Percentiles rank a stretch among this genome's conserved stretches.
These are phyloP conservation scores for Caenorhabditis remanei DNA, from an alignment of 1,140 invertebrate genomes.

Conservation along the genomic window DNA sequence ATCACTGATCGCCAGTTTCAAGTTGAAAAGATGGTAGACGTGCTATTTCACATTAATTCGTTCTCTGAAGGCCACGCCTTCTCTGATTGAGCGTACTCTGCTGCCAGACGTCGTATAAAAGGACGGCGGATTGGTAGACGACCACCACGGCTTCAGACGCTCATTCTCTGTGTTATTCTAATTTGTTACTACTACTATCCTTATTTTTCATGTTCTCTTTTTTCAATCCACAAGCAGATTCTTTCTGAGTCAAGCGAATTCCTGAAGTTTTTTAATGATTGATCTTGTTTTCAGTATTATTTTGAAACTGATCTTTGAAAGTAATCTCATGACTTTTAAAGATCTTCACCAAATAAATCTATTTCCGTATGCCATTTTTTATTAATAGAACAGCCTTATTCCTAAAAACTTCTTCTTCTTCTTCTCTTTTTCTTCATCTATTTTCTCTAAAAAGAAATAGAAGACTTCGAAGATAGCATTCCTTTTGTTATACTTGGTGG, in stretches of 20 bases:
- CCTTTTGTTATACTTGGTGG: slow-evolving; percentile 23
- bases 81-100: slow-evolving; percentile 16
- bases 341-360: background rate
- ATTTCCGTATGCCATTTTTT: background rate
- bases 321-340: background rate
- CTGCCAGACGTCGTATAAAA: slow-evolving; percentile 1
- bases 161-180: background rate
- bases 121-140: background rate
- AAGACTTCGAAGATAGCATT: slow-evolving; percentile 23
- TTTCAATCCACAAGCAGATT: background rate
- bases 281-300: background rate
- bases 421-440: background rate
- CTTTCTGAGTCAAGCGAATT: background rate
- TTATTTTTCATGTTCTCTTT: background rate
- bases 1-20: slow-evolving; percentile 23
- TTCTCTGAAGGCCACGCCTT: slow-evolving; percentile 46
- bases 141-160: background rate
- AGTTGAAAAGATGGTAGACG: slow-evolving; percentile 23
- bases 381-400: background rate
- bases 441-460: background rate
- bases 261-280: background rate
- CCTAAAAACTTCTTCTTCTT: background rate
- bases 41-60: slow-evolving; percentile 31
- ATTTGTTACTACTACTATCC: background rate
- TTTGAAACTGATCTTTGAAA: slow-evolving; percentile 27